Percentiles rank a stretch among this genome's conserved stretches.
Evolutionary conservation across 2,797 vertebrate species (phyloP).

Genomic region (Myiotriccus ornatus): DNA sequence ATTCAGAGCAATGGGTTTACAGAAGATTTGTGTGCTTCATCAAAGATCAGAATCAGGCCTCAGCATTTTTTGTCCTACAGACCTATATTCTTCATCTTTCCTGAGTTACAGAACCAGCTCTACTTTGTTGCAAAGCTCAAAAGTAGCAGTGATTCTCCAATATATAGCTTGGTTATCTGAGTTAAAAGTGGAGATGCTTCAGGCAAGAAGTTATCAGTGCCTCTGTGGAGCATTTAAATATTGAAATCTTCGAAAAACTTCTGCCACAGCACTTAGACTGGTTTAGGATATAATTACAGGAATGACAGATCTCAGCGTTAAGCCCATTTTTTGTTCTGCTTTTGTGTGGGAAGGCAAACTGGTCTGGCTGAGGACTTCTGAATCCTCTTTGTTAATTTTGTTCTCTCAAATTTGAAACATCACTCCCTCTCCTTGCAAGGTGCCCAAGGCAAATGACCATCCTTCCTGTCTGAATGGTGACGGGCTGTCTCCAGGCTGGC

Average conservation of each 20-base stretch:
- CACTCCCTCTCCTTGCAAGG: background rate
- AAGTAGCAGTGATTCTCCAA: constrained; percentile 9
- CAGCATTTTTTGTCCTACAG: background rate
- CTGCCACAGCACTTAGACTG: background rate
- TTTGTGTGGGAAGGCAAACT: constrained; percentile 42
- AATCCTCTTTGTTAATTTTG: constrained; percentile 36
- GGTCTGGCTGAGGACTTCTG: constrained; percentile 7
- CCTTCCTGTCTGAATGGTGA: constrained; percentile 63
- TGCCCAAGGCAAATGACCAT: constrained; percentile 30
- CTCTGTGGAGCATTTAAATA: constrained; percentile 12
- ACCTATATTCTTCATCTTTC: background rate
- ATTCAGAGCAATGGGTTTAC: background rate
- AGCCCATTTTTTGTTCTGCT: constrained; percentile 27
- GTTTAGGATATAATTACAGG: background rate
- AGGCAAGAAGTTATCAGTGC: background rate
- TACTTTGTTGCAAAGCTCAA: background rate
- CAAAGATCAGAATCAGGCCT: constrained; percentile 8
- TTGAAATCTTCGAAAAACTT: constrained; percentile 54
- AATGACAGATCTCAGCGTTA: background rate
- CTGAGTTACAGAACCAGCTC: constrained; percentile 6
- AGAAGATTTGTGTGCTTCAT: constrained; percentile 19
- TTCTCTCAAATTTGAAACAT: constrained; percentile 29
- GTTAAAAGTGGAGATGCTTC: background rate
- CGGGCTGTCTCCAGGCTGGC: constrained; percentile 26
- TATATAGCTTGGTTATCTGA: background rate